Evolutionary conservation across 2,888 invertebrate genomes (phyloP).

Genomic region (Polymixis flavicincta): DNA sequence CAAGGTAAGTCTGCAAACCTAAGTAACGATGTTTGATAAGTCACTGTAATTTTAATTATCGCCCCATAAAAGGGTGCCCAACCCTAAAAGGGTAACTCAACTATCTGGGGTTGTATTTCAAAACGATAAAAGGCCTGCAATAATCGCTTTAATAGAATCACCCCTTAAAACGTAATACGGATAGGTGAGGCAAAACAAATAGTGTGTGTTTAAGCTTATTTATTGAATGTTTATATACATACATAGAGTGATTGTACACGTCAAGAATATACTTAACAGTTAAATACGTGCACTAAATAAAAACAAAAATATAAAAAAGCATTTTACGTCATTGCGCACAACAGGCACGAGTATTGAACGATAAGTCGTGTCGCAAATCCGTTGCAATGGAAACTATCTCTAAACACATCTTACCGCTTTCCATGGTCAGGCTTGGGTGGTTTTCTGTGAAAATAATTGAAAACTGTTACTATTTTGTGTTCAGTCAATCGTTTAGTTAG

Average conservation of each 20-base stretch:
- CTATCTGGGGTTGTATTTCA: conserved; percentile 61
- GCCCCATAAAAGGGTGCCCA: conserved; percentile 57
- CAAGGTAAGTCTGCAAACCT: conserved; percentile 8
- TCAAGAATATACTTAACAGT: conserved; percentile 72
- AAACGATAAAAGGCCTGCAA: conserved; percentile 60
- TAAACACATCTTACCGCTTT: conserved; percentile 66
- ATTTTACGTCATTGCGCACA: conserved; percentile 37
- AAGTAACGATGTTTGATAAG: conserved; percentile 46
- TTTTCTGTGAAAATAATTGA: conserved; percentile 63
- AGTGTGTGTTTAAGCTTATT: conserved; percentile 81
- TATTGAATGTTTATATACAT: conserved; percentile 80
- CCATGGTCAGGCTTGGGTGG: conserved; percentile 49
- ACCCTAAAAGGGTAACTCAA: conserved; percentile 58
- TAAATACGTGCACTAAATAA: conserved; percentile 67
- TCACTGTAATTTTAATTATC: conserved; percentile 59
- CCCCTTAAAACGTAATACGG: conserved; percentile 67
- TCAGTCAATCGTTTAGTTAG: not conserved
- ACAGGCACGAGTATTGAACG: conserved; percentile 24
- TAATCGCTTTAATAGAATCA: conserved; percentile 67
- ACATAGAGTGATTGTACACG: conserved; percentile 73
- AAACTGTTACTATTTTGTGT: conserved; percentile 30
- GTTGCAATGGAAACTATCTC: conserved; percentile 62
- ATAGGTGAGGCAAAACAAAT: conserved; percentile 83
- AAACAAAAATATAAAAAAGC: conserved; percentile 48
- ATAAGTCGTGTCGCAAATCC: conserved; percentile 51